phyloP scores from a whole-genome alignment of 2,113 vertebrate genomes.

The Fregata magnificens region DNA sequence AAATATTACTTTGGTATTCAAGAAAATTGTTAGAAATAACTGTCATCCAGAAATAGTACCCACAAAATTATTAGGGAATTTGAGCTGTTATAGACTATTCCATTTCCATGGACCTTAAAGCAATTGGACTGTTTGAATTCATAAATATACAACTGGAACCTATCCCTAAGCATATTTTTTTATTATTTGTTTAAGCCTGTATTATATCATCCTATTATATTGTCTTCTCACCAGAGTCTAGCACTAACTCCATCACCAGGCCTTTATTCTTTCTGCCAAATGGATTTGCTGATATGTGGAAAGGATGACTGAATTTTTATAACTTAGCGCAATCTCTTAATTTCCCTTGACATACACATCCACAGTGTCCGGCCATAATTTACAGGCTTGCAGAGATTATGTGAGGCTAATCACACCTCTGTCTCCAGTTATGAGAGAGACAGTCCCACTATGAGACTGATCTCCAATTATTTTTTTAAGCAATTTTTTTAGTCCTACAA shows the following conservation, averaged over 20 bases:
- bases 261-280: neutral
- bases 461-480: neutral
- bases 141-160: neutral
- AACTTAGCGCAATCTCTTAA: neutral
- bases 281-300: neutral
- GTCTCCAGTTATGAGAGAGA: neutral
- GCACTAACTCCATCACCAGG: neutral
- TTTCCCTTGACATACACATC: neutral
- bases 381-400: neutral
- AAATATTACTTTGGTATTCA: neutral
- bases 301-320: neutral
- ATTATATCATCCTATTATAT: neutral
- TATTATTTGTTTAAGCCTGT: neutral
- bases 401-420: neutral
- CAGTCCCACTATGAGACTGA: accelerated
- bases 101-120: neutral
- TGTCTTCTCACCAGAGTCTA: neutral
- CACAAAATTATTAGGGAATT: neutral
- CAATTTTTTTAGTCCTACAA: neutral
- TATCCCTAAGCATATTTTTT: neutral
- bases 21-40: neutral
- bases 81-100: neutral
- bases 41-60: neutral
- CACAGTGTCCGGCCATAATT: neutral
- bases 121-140: neutral